These are phyloP conservation scores for Anastrepha ludens DNA, from an alignment of 1,140 invertebrate species.

Conservation along the genomic window DNA sequence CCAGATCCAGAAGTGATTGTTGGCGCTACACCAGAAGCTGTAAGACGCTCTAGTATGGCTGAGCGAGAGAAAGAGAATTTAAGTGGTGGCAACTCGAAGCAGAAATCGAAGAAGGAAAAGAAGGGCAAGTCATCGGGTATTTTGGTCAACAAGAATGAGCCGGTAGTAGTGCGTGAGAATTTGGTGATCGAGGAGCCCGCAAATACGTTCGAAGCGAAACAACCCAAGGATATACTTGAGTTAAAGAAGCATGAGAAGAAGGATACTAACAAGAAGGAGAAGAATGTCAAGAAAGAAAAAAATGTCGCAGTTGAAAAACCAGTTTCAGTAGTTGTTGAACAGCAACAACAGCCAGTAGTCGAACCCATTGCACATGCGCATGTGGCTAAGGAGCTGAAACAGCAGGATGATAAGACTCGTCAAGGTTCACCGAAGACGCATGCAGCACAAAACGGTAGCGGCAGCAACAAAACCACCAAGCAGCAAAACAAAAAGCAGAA, in stretches of 20 bases:
- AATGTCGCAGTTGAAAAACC: conserved; percentile 51
- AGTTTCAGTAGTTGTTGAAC: conserved; percentile 64
- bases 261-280: conserved; percentile 71
- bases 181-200: conserved; percentile 65
- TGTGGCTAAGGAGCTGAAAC: conserved; percentile 68
- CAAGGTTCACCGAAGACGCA: conserved; percentile 69
- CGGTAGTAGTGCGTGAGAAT: conserved; percentile 73
- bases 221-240: conserved; percentile 88
- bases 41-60: conserved; percentile 66
- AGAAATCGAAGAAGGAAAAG: conserved; percentile 76
- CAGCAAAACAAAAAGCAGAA: conserved; percentile 66
- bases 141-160: conserved; percentile 80
- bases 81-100: conserved; percentile 62
- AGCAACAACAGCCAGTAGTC: conserved; percentile 60
- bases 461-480: conserved; percentile 63
- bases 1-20: conserved; percentile 70
- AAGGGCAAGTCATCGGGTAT: conserved; percentile 73
- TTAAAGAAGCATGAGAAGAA: conserved; percentile 74
- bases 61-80: conserved; percentile 62
- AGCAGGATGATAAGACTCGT: conserved; percentile 69
- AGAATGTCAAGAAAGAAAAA: conserved; percentile 58
- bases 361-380: conserved; percentile 58
- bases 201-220: conserved; percentile 86
- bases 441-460: conserved; percentile 63
- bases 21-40: conserved; percentile 19